A percentile compares a stretch with the other conserved stretches of the same genome.
Conservation (phyloP, 2,888 invertebrate species). For the Drosophila neonasuta region DNA sequence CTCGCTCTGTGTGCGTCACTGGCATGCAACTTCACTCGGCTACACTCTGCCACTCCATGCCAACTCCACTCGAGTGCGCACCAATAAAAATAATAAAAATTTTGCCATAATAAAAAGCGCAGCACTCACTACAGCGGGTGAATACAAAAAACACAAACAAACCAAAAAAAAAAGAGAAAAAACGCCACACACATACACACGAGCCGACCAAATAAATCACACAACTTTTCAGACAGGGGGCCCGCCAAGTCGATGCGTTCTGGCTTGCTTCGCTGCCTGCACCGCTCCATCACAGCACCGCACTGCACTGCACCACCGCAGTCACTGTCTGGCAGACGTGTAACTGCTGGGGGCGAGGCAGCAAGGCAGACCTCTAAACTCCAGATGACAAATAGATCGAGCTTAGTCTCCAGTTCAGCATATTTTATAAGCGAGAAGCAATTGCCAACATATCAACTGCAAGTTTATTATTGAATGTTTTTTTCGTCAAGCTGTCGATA, state of each 20-base stretch:
- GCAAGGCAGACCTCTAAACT: not conserved
- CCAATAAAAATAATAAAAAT: slow-evolving; percentile 72
- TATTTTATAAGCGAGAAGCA: not conserved
- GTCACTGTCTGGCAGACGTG: slow-evolving; percentile 35
- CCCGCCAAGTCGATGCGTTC: slow-evolving; percentile 52
- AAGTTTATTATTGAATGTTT: slow-evolving; percentile 2
- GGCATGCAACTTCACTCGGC: slow-evolving; percentile 52
- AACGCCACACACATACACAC: slow-evolving; percentile 29
- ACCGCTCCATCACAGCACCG: not conserved
- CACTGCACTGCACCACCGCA: too few species aligned
- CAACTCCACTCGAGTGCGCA: slow-evolving; percentile 67
- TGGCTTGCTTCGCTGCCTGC: not conserved
- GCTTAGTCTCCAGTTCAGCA: slow-evolving; percentile 8
- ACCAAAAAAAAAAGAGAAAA: slow-evolving; percentile 9
- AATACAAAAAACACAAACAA: slow-evolving; percentile 12
- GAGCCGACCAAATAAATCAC: slow-evolving; percentile 72
- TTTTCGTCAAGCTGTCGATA: not conserved
- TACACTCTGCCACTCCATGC: slow-evolving; percentile 42
- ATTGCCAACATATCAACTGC: slow-evolving; percentile 1
- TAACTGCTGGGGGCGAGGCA: not conserved
- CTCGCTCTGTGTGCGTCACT: slow-evolving; percentile 46
- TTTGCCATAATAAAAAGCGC: slow-evolving; percentile 72
- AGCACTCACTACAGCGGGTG: slow-evolving; percentile 51
- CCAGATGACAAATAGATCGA: slow-evolving; percentile 26
- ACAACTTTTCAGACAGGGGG: slow-evolving; percentile 70